Evolutionary conservation across 2,888 invertebrate genomes (phyloP).

Genomic region (Sphaerophoria rueppellii): DNA sequence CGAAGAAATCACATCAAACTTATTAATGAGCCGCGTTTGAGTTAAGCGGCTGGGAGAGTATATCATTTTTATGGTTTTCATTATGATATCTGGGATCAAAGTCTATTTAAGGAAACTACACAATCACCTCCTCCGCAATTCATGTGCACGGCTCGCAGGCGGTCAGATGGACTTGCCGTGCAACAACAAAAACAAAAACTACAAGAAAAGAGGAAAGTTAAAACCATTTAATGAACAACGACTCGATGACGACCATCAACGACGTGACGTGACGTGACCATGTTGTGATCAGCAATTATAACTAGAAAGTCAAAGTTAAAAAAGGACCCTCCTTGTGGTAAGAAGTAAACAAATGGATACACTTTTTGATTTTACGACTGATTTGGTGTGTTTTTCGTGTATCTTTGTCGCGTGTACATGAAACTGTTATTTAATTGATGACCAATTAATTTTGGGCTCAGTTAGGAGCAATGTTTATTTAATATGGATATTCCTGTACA

Average conservation of each 20-base stretch:
- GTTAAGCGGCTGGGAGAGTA: neutral
- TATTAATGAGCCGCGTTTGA: conserved; percentile 26
- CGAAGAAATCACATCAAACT: conserved; percentile 50
- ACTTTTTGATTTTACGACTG: conserved; percentile 36
- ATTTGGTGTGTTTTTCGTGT: conserved; percentile 23
- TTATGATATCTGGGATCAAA: conserved; percentile 35
- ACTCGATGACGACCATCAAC: conserved; percentile 16
- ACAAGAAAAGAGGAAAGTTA: neutral
- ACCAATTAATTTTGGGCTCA: conserved; percentile 65
- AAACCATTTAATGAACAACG: conserved; percentile 51
- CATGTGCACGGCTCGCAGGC: neutral
- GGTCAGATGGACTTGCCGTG: conserved; percentile 26
- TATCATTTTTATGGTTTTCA: conserved; percentile 25
- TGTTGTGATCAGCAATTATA: conserved; percentile 61
- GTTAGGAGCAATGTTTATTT: conserved; percentile 35
- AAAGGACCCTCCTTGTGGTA: conserved; percentile 2
- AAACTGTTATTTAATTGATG: conserved; percentile 56
- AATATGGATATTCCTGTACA: conserved; percentile 32
- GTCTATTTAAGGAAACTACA: conserved; percentile 48
- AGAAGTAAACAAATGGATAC: conserved; percentile 22
- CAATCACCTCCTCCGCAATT: conserved; percentile 64
- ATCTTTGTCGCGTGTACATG: conserved; percentile 3
- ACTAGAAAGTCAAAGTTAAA: neutral
- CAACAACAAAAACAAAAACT: neutral
- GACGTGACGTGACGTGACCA: conserved; percentile 20